Evolutionary conservation across 2,113 vertebrate species (phyloP).

Genomic region (Neodon shergylaensis): DNA sequence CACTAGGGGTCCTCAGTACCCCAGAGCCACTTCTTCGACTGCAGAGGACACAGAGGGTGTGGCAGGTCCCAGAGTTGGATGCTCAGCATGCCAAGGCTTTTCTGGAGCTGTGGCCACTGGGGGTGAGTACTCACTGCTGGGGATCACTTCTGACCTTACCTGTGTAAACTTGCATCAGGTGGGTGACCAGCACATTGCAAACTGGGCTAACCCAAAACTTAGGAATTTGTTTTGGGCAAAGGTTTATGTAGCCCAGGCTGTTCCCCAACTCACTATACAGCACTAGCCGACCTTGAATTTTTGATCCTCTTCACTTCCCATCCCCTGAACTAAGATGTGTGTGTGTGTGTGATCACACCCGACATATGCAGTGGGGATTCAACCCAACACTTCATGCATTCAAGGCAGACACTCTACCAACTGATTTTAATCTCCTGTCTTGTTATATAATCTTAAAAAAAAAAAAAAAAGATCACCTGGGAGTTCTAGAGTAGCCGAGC

Average conservation of each 20-base stretch:
- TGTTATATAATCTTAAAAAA: not conserved
- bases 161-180: not conserved
- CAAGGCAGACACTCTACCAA: not conserved
- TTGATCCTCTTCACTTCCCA: not conserved
- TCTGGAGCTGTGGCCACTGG: constrained; percentile 83
- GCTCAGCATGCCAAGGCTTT: constrained; percentile 82
- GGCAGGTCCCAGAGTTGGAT: constrained; percentile 84
- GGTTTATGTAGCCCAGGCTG: not conserved
- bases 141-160: not conserved
- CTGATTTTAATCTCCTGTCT: not conserved
- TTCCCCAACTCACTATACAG: not conserved
- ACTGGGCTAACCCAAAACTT: not conserved
- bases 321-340: not conserved
- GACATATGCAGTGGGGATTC: not conserved
- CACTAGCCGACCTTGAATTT: not conserved
- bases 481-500: not conserved
- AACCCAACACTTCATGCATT: not conserved
- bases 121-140: constrained; percentile 85
- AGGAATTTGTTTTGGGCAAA: not conserved
- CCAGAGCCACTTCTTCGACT: constrained; percentile 83
- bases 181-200: not conserved
- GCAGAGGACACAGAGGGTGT: constrained; percentile 84
- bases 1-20: constrained; percentile 26
- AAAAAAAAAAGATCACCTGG: not conserved
- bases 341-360: not conserved